A percentile compares a stretch with the other conserved stretches of the same genome.
phyloP scores from a whole-genome alignment of 2,113 vertebrate genomes.

The Cyprinodon variegatus region DNA sequence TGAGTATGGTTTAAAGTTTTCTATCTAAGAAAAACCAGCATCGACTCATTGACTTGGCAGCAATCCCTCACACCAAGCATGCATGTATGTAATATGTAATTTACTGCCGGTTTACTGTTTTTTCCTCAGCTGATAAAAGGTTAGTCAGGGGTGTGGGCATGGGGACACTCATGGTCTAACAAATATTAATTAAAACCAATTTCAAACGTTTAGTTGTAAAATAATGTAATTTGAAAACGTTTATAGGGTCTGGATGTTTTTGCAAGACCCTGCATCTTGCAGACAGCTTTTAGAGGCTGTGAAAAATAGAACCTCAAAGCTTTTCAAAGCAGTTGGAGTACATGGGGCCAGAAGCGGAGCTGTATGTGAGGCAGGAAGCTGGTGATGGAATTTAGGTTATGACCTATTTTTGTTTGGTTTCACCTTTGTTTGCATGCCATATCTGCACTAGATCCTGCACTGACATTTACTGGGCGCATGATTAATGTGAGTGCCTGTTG shows the following conservation, averaged over 20 bases:
- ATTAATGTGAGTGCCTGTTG: slow-evolving; percentile 50
- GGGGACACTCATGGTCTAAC: too few species aligned
- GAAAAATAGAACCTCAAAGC: slow-evolving; percentile 28
- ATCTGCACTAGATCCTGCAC: slow-evolving; percentile 42
- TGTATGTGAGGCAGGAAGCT: slow-evolving; percentile 13
- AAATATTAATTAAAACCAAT: not conserved
- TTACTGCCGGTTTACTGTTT: too few species aligned
- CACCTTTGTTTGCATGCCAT: slow-evolving; percentile 44
- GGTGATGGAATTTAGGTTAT: slow-evolving; percentile 45
- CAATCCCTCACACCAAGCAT: too few species aligned
- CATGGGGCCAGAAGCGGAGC: not conserved
- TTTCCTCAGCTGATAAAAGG: too few species aligned
- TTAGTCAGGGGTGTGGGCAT: too few species aligned
- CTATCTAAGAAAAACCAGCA: too few species aligned
- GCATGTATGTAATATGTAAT: too few species aligned
- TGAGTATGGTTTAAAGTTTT: too few species aligned
- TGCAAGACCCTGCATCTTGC: not conserved
- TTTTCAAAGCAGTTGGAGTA: slow-evolving; percentile 16
- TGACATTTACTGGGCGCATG: slow-evolving; percentile 64
- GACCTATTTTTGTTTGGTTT: slow-evolving; percentile 58
- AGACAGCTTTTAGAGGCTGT: slow-evolving; percentile 41
- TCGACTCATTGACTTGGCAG: too few species aligned
- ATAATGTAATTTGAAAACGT: not conserved
- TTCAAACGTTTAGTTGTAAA: not conserved
- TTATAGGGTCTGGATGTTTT: not conserved